Conservation (phyloP, 1,140 invertebrate species). For the Drosophila melanica region DNA sequence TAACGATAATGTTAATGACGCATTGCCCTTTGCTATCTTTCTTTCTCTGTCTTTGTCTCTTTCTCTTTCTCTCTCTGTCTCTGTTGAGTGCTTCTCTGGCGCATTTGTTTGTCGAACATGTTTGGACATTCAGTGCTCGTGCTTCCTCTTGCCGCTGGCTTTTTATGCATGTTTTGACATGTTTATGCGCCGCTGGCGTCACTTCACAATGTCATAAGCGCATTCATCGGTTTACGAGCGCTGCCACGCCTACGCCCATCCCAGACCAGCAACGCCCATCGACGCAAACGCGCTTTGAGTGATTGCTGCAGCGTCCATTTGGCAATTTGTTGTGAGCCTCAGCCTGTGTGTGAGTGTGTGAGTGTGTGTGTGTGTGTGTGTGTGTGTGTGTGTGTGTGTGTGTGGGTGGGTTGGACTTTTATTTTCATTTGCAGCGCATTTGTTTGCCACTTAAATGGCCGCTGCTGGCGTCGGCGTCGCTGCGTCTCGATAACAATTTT, state of each 20-base stretch:
- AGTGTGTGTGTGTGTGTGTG: slow-evolving; percentile 8
- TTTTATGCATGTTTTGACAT: slow-evolving; percentile 79
- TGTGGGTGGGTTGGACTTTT: slow-evolving; percentile 16
- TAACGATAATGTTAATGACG: slow-evolving; percentile 35
- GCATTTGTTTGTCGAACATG: slow-evolving; percentile 29
- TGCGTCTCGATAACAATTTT: slow-evolving; percentile 80
- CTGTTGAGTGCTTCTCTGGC: background rate
- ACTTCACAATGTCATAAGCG: slow-evolving; percentile 60
- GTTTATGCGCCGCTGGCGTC: slow-evolving; percentile 70
- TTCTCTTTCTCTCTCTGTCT: background rate
- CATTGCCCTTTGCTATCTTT: too few species aligned
- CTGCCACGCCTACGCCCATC: slow-evolving; percentile 7
- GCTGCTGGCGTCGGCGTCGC: slow-evolving; percentile 47
- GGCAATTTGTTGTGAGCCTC: slow-evolving; percentile 1
- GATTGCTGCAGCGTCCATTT: slow-evolving; percentile 33
- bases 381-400: background rate
- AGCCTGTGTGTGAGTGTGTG: background rate
- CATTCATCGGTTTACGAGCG: slow-evolving; percentile 70
- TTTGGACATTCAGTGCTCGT: slow-evolving; percentile 16
- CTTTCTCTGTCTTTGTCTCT: too few species aligned
- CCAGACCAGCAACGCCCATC: background rate
- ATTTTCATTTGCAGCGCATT: slow-evolving; percentile 37
- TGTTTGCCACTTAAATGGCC: slow-evolving; percentile 46
- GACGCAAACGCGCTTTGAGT: slow-evolving; percentile 30
- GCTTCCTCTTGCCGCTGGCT: slow-evolving; percentile 23